Base-by-base conservation (phyloP, 2,888 invertebrate genomes). In the Morinoia aosen region DNA sequence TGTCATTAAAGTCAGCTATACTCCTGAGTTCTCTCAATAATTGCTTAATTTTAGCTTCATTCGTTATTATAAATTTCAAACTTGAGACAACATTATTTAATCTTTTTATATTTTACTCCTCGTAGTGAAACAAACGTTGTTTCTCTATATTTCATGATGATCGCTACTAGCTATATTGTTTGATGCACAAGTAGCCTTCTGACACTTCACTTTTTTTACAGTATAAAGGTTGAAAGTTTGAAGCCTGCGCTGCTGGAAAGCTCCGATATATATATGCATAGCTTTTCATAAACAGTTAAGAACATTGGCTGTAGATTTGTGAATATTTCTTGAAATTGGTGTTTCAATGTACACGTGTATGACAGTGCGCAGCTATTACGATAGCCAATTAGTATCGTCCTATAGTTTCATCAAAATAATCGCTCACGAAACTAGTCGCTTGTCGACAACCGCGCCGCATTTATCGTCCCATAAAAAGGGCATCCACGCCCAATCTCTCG, bases 401-500 rank as follows among this genome's bases (percentile, higher is more conserved):
- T 76, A 8, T 5, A 76, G 76, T 76, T 76, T 76, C 76, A 76
- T 76, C 19, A 33, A 33, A 76, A 76, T 76, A 76, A 76, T 76
- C 76, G 76, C 33, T 76, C 12, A 2, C 76, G 76, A 76, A 76
- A 76, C 76, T 76, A 33, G 76, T 16, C 33, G 40, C 90, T 90
- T 90, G 90, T 90, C 40, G 48, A 90, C 93, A 57, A 93, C 93
- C 58, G 39, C 93, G 33, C 48, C 93, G 93, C 48, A 93, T 93
- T 93, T 93, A 93, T 57, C 57, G 57, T 56, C 93, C 5, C 19
- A 93, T 48, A 93, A 57, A 93, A 93, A 57, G n/a, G n/a, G 56
- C 58, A 56, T 93, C 93, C 57, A 93, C 48, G 93, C 93, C 57
- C 57, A 57, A 93, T 93, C 93, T 93, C 93, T 93, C 93, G 93